Conservation (phyloP, 1,140 invertebrate genomes). For the Papilio polyxenes region DNA sequence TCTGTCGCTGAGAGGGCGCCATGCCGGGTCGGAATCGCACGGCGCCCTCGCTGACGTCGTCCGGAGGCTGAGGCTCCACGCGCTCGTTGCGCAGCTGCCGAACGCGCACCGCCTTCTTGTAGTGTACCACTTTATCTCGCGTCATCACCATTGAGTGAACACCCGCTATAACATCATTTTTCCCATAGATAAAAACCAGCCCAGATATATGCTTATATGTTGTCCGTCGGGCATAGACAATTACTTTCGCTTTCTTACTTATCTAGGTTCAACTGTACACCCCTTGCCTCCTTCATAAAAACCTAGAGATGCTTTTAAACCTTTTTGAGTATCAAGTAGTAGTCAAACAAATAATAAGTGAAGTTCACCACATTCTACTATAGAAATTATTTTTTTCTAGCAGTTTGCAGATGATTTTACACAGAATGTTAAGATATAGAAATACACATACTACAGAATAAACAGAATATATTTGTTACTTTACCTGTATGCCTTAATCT, state of each 20-base stretch:
- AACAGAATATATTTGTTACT: conserved; percentile 19
- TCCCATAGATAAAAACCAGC: no score
- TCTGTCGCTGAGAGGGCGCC: conserved; percentile 88
- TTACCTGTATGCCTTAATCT: conserved; percentile 86
- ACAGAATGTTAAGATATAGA: not conserved
- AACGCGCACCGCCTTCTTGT: conserved; percentile 57
- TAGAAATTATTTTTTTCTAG: no score
- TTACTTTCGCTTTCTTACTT: no score
- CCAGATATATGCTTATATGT: no score
- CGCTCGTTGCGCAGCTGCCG: conserved; percentile 41
- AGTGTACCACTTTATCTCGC: conserved; percentile 54
- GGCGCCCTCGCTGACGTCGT: conserved; percentile 59
- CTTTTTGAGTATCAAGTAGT: no score
- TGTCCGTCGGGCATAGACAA: no score
- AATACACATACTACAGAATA: not conserved
- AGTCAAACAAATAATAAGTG: no score
- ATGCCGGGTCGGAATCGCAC: conserved; percentile 85
- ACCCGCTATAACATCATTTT: conserved; percentile 51
- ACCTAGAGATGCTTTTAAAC: no score
- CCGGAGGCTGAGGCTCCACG: conserved; percentile 44
- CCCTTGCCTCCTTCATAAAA: no score
- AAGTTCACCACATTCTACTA: no score
- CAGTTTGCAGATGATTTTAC: no score
- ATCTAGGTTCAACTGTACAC: no score
- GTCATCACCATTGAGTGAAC: conserved; percentile 63